Evolutionary conservation across 2,113 vertebrate genomes (phyloP).

Genomic region (Phyllostomus hastatus): DNA sequence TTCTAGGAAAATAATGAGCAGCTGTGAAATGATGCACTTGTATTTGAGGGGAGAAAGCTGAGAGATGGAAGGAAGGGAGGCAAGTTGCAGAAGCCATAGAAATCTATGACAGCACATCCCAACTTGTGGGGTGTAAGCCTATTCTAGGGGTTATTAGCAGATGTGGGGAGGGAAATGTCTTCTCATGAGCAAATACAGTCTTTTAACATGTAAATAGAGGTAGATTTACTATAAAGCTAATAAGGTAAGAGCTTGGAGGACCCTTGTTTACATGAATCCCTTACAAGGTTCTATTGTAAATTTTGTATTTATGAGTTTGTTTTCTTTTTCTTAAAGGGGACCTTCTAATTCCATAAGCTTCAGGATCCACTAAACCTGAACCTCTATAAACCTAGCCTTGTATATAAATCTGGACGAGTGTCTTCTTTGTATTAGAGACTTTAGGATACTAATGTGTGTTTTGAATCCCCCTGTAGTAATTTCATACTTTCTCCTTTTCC

Average conservation of each 20-base stretch:
- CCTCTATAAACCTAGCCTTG: background rate
- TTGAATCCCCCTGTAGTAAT: background rate
- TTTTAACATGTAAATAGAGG: background rate
- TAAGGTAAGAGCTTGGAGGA: background rate
- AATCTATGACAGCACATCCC: background rate
- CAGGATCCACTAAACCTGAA: background rate
- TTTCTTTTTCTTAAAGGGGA: background rate
- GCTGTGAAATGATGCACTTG: background rate
- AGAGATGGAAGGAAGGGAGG: background rate
- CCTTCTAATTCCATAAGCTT: background rate
- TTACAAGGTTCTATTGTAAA: background rate
- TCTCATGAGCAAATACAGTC: background rate
- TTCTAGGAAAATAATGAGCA: background rate
- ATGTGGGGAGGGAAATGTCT: background rate
- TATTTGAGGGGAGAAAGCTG: background rate
- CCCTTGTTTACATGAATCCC: background rate
- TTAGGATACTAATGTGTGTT: background rate
- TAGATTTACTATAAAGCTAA: background rate
- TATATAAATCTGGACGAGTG: background rate
- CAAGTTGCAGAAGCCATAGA: background rate
- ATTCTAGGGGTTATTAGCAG: background rate
- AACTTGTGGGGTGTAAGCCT: background rate
- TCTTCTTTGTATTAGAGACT: background rate
- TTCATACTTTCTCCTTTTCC: background rate
- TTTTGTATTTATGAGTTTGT: background rate